Conservation (phyloP, 2,797 vertebrate genomes). For the Pachyuromys duprasi region DNA sequence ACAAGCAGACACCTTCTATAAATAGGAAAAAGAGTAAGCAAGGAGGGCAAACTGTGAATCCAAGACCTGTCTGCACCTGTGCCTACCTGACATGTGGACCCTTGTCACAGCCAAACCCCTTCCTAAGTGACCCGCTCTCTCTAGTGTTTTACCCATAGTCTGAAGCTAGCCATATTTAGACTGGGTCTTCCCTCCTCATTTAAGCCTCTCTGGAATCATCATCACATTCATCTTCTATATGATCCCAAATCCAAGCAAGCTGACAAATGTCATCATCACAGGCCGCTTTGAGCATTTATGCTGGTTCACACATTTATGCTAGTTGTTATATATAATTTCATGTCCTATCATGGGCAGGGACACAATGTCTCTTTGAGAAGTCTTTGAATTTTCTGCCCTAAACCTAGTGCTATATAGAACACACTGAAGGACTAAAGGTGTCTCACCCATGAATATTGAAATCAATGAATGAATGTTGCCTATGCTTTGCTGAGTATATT, state of each 20-base stretch:
- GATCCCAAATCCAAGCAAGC: neutral
- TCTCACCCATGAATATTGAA: neutral
- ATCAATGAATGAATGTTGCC: rapidly evolving
- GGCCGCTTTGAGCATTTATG: neutral
- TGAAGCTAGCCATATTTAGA: no score
- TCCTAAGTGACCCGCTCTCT: rapidly evolving
- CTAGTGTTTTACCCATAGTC: neutral
- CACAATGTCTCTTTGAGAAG: neutral
- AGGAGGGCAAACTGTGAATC: neutral
- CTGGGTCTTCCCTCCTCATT: neutral
- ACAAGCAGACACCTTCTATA: rapidly evolving
- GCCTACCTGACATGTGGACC: rapidly evolving
- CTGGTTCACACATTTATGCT: neutral
- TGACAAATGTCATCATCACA: neutral
- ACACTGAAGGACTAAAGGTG: neutral
- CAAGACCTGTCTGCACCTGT: neutral
- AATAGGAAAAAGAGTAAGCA: rapidly evolving
- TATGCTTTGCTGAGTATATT: rapidly evolving
- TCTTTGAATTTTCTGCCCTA: neutral
- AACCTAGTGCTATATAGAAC: neutral
- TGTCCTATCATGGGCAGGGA: neutral
- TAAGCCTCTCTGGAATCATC: neutral
- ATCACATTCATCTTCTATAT: neutral
- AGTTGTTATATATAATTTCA: neutral
- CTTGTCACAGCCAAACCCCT: neutral